Evolutionary conservation across 2,113 vertebrate species (phyloP).

Genomic region (Pomatorhinus ruficollis): DNA sequence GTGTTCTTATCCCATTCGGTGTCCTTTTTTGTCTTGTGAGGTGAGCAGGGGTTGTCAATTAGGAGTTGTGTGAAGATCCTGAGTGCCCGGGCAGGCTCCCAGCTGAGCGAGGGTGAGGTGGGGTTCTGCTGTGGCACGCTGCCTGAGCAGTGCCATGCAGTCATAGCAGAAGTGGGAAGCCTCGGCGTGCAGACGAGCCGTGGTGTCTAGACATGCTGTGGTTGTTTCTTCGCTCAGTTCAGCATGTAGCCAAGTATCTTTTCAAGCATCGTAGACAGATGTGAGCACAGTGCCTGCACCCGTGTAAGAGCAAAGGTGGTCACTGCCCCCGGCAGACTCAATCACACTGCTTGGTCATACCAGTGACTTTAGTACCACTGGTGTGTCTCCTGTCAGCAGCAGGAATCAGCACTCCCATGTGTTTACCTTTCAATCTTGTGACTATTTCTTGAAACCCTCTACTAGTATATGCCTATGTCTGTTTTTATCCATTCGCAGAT

Average conservation of each 20-base stretch:
- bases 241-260: background rate
- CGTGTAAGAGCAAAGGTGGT: fast-evolving
- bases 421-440: background rate
- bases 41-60: background rate
- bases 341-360: fast-evolving
- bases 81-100: background rate
- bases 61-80: background rate
- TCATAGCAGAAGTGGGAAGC: background rate
- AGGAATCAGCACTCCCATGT: background rate
- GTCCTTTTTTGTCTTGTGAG: fast-evolving
- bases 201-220: background rate
- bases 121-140: background rate
- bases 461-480: background rate
- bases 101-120: background rate
- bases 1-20: fast-evolving
- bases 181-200: background rate
- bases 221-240: background rate
- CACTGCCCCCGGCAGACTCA: fast-evolving
- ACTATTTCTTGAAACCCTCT: background rate
- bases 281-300: background rate
- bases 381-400: background rate
- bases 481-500: background rate
- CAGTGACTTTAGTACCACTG: background rate
- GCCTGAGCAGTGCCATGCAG: background rate
- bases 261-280: background rate